These are phyloP conservation scores for Cryptocheilus praepositus DNA, from an alignment of 2,888 invertebrate genomes.

Conservation along the genomic window DNA sequence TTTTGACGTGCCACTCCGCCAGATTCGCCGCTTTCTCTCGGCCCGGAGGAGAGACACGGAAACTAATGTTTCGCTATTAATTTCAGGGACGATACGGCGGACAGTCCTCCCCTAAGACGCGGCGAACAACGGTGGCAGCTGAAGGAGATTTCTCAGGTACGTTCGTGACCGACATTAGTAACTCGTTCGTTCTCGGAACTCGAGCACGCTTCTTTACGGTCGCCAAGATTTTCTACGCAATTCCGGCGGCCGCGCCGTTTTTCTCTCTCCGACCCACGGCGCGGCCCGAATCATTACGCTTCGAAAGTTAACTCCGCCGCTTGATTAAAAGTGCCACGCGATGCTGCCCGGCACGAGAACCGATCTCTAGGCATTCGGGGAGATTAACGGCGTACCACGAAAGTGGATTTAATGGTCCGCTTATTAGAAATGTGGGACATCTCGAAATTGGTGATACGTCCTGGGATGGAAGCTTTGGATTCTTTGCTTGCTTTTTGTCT, in stretches of 20 bases:
- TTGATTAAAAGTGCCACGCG: too few species aligned
- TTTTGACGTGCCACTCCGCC: not conserved
- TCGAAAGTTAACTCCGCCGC: too few species aligned
- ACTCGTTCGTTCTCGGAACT: constrained; percentile 42
- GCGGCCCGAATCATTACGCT: constrained; percentile 5
- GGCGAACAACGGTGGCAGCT: constrained; percentile 35
- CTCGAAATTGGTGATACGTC: too few species aligned
- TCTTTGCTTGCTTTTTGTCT: too few species aligned
- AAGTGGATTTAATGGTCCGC: too few species aligned
- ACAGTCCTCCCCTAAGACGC: constrained; percentile 39
- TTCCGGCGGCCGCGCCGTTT: constrained; percentile 17
- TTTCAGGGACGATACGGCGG: constrained; percentile 49
- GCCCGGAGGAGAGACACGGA: too few species aligned
- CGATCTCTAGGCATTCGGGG: too few species aligned
- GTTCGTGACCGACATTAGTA: constrained; percentile 60
- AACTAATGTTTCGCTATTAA: constrained; percentile 51
- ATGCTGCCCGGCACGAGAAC: too few species aligned
- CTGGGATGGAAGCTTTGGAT: too few species aligned
- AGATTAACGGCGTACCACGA: too few species aligned
- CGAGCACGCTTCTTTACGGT: constrained; percentile 26
- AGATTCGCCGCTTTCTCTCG: too few species aligned
- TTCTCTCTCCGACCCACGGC: not conserved
- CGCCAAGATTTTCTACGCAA: constrained; percentile 16
- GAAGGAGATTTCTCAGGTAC: constrained; percentile 47
- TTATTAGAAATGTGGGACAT: too few species aligned